Conservation (phyloP, 2,113 vertebrate genomes). For the Illadopsis cleaveri region DNA sequence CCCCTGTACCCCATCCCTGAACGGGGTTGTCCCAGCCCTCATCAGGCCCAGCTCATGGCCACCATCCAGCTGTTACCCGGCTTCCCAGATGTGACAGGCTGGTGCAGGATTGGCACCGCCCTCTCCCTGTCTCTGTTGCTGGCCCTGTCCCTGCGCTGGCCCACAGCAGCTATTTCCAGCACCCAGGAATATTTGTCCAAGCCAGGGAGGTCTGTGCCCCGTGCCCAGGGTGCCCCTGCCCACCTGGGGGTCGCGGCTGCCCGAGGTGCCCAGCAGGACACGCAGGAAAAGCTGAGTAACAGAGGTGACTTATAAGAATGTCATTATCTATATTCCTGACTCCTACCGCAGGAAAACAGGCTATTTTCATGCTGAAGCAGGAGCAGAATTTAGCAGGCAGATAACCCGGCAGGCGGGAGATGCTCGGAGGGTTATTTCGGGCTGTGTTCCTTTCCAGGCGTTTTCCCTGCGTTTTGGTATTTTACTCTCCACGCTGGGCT, state of each 20-base stretch:
- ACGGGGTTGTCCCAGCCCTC: neutral
- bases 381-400: slow-evolving; percentile 62
- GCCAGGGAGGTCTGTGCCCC: neutral
- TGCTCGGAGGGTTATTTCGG: slow-evolving; percentile 56
- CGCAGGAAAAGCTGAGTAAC: slow-evolving; percentile 65
- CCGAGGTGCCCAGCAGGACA: neutral
- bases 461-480: slow-evolving; percentile 21
- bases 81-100: slow-evolving; percentile 10
- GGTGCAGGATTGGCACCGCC: neutral
- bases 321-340: slow-evolving; percentile 65
- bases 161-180: slow-evolving; percentile 48
- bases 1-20: neutral
- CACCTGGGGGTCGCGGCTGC: neutral
- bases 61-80: neutral
- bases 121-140: neutral
- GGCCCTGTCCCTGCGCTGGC: neutral
- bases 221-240: neutral
- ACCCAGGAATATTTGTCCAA: neutral
- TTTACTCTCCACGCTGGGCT: slow-evolving; percentile 7
- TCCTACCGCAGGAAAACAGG: slow-evolving; percentile 62
- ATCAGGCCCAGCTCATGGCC: neutral
- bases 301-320: slow-evolving; percentile 61
- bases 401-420: slow-evolving; percentile 56
- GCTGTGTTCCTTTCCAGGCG: slow-evolving; percentile 61
- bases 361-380: slow-evolving; percentile 39